Conservation (phyloP, 2,797 vertebrate genomes). For the Leptatherina wallacei region DNA sequence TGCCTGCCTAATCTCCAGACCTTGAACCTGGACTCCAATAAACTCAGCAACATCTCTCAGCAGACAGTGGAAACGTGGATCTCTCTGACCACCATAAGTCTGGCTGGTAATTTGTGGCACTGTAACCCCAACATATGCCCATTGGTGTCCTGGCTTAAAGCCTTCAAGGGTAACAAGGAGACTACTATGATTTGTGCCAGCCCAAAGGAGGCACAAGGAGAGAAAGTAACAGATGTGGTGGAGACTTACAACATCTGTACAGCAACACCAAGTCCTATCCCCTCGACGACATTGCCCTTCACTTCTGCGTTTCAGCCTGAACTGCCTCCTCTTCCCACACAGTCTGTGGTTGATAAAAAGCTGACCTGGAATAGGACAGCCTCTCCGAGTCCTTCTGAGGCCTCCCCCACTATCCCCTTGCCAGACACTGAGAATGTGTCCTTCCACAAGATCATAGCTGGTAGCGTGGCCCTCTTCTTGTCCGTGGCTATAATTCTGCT, state of each 20-base stretch:
- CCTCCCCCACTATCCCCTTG: slow-evolving; percentile 82
- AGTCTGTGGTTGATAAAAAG: slow-evolving; percentile 80
- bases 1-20: slow-evolving; percentile 96
- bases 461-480: slow-evolving; percentile 93
- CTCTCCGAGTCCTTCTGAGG: slow-evolving; percentile 78
- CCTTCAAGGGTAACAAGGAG: slow-evolving; percentile 95
- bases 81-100: slow-evolving; percentile 94
- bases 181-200: slow-evolving; percentile 94
- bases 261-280: slow-evolving; percentile 83
- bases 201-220: slow-evolving; percentile 94
- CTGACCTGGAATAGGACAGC: slow-evolving; percentile 69
- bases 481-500: slow-evolving; percentile 96
- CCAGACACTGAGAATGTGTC: slow-evolving; percentile 94
- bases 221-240: slow-evolving; percentile 92
- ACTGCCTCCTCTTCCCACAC: slow-evolving; percentile 83
- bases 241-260: slow-evolving; percentile 91
- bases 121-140: slow-evolving; percentile 94
- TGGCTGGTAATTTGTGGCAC: slow-evolving; percentile 96
- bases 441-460: slow-evolving; percentile 97
- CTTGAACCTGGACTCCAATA: slow-evolving; percentile 97
- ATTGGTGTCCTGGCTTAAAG: slow-evolving; percentile 92
- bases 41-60: slow-evolving; percentile 94
- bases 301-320: slow-evolving; percentile 82
- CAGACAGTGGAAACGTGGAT: slow-evolving; percentile 93
- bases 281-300: slow-evolving; percentile 82